Conservation (phyloP, 2,797 vertebrate species). For the Pangasius djambal region DNA sequence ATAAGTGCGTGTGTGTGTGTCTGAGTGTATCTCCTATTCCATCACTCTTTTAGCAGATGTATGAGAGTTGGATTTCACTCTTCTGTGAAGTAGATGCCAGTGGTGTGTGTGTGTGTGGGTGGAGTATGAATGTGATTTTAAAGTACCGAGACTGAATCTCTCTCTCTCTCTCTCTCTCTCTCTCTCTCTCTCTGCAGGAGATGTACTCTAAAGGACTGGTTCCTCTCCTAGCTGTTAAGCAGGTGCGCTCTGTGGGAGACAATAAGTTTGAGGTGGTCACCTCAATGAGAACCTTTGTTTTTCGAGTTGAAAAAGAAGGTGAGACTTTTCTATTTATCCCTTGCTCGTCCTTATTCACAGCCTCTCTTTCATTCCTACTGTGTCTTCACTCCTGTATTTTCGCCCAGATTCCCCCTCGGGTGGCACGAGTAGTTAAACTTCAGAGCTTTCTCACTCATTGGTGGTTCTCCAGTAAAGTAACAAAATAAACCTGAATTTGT, state of each 20-base stretch:
- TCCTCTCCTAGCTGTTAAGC: slow-evolving; percentile 80
- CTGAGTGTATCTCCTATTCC: slow-evolving; percentile 35
- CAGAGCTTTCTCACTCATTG: not conserved
- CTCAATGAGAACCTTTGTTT: slow-evolving; percentile 87
- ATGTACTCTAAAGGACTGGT: slow-evolving; percentile 96
- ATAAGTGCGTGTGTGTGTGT: slow-evolving; percentile 13
- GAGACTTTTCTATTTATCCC: slow-evolving; percentile 51
- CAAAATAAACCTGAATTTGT: not conserved
- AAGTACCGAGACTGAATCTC: slow-evolving; percentile 6
- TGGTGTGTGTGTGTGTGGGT: slow-evolving; percentile 25
- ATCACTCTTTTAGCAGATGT: slow-evolving; percentile 37
- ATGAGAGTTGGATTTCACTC: slow-evolving; percentile 33
- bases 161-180: slow-evolving; percentile 32
- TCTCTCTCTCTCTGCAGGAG: slow-evolving; percentile 76
- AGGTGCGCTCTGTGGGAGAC: slow-evolving; percentile 84
- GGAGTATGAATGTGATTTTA: slow-evolving; percentile 40
- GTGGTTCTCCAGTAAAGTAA: not conserved
- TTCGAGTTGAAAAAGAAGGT: slow-evolving; percentile 94
- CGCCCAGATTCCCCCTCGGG: not conserved
- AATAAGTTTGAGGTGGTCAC: slow-evolving; percentile 95
- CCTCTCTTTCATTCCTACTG: not conserved
- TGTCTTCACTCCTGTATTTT: not conserved
- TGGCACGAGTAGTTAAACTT: slow-evolving; percentile 8
- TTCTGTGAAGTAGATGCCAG: slow-evolving; percentile 39
- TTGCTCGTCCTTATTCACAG: not conserved